Conservation (phyloP, 2,888 invertebrate species). For the Ophion ellenae region DNA sequence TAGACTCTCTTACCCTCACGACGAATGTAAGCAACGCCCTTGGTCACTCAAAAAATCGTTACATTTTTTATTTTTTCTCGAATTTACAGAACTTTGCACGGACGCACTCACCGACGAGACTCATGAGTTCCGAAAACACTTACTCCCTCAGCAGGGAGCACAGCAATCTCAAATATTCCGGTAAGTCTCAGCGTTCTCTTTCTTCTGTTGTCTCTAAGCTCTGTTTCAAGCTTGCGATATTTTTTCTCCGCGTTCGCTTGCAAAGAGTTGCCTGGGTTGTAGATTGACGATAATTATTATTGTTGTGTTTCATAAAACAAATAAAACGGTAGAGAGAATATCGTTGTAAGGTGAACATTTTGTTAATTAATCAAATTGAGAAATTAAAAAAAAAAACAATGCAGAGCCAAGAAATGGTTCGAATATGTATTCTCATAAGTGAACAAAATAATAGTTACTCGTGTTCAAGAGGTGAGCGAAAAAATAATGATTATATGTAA, state of each 20-base stretch:
- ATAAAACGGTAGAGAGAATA: neutral
- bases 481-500: no score
- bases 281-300: neutral
- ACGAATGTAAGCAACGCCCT: no score
- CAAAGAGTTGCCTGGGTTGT: neutral
- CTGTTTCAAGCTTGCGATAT: no score
- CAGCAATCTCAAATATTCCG: constrained; percentile 82
- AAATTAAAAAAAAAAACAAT: neutral
- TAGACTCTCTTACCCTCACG: no score
- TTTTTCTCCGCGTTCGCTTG: no score
- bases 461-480: no score
- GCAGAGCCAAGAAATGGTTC: no score
- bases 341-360: no score
- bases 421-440: no score
- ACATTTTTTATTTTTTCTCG: constrained; percentile 55
- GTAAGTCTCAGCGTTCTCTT: constrained; percentile 71
- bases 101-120: constrained; percentile 83
- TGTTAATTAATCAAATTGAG: neutral
- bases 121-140: constrained; percentile 83
- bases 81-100: constrained; percentile 82
- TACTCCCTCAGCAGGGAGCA: constrained; percentile 82
- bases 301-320: neutral
- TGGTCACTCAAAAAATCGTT: neutral
- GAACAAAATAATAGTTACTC: no score
- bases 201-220: neutral